Evolutionary conservation across 1,140 invertebrate species (phyloP), one percentile per base, ranked within the genome.

Genomic region (Alviniconcha marisindica): DNA sequence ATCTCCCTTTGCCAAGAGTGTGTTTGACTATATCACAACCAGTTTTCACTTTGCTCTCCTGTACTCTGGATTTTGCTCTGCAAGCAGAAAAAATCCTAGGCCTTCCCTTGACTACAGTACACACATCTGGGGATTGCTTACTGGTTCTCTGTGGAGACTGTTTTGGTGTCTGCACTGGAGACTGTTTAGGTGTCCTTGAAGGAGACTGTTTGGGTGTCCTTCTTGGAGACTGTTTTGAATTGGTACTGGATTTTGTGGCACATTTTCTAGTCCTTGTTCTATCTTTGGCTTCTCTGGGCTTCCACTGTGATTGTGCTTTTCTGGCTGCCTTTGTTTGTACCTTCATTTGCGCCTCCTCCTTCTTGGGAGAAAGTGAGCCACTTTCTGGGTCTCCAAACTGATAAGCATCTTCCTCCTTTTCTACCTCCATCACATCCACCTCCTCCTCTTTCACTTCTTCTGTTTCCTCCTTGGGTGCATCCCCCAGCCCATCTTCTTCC

Each of bases 201-300:
- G 69, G 69, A 33, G 69, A 71, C 36, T 71, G 69, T 71, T 71
- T 38, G 28, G 69, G 31, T 15, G 69, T 24, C 18, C 63, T 66
- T 15, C 28, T 33, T 18, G 28, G 63, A 7, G 63, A 33, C 18
- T 10, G 28, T 66, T 33, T 66, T 14, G 63, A 12, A 66, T 33
- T 10, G 0, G 69, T 15, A 21, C 33, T 2, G 36, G 36, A 14
- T 71, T 71, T 71, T 33, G 36, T 36, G 15, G 3, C 4, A 71
- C 36, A 33, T 42, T 71, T 76, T 51, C 44, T 76, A 48, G 73
- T 76, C 73, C 73, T 76, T 40, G 73, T 76, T 76, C 51, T 76
- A 76, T 76, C 73, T 40, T 76, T 76, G 7, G 73, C 73, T 54
- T 76, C 73, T 40, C 73, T 76, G 40, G 73, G 31, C 31, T 31